Conservation (phyloP, 2,888 invertebrate species). For the Brachyptera risi region DNA sequence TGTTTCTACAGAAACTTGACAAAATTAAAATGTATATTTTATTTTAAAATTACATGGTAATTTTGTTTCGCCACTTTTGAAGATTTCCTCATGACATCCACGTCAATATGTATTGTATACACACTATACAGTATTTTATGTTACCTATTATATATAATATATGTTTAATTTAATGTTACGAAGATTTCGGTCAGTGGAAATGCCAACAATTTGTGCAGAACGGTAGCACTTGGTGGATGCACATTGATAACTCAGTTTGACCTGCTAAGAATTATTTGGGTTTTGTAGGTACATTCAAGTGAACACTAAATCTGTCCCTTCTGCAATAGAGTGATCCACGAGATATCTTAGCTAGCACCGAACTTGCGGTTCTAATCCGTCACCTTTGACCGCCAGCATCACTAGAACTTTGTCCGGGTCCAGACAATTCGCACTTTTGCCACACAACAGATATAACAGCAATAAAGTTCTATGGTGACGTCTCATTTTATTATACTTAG, state of each 20-base stretch:
- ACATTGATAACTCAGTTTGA: conserved; percentile 31
- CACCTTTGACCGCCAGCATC: too few species aligned
- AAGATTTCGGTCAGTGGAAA: conserved; percentile 32
- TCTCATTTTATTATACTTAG: conserved; percentile 24
- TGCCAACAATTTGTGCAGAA: conserved; percentile 35
- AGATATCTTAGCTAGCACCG: conserved; percentile 21
- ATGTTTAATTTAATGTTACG: conserved; percentile 23
- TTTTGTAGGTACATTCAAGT: conserved; percentile 33
- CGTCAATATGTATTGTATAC: conserved; percentile 29
- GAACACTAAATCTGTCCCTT: conserved; percentile 27
- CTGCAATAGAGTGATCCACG: conserved; percentile 19
- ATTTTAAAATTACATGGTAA: conserved; percentile 28
- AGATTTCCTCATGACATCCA: conserved; percentile 25
- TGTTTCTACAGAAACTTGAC: conserved; percentile 30
- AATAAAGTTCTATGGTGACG: conserved; percentile 34
- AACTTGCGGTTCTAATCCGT: conserved; percentile 13
- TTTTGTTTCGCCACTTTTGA: conserved; percentile 25
- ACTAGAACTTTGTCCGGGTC: conserved; percentile 13
- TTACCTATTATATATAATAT: conserved; percentile 28
- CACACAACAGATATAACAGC: conserved; percentile 37
- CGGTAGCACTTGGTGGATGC: conserved; percentile 34
- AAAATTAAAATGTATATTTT: conserved; percentile 28
- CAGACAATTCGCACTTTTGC: conserved; percentile 33
- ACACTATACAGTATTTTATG: conserved; percentile 33
- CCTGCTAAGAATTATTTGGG: conserved; percentile 31